Evolutionary conservation across 1,140 invertebrate genomes (phyloP), one percentile per base, ranked within the genome.

Genomic region (Bombus haemorrhoidalis): DNA sequence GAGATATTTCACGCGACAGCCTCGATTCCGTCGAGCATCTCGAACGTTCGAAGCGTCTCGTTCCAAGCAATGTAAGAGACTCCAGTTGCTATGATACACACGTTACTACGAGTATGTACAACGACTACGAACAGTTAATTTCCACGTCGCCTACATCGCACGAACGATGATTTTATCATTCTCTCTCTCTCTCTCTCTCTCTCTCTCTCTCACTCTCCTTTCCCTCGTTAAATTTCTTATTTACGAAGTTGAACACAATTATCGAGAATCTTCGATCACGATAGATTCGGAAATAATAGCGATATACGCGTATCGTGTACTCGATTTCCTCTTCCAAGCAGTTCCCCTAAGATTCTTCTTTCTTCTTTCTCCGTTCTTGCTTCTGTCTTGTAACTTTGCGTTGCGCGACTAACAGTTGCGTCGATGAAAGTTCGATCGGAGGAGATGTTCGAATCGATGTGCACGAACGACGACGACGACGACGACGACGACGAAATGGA

Each of bases 221-320:
- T 68, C 13, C 32, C 73, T 88, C 34, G 68, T 79, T 83, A 83
- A 91, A 78, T 80, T 89, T 88, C 86, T 89, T 91, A 92, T 77
- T 86, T 86, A 92, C 57, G 75, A 64, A 41, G 86, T 92, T 94
- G 93, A 94, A 94, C 93, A 94, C 94, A 93, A 92, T 94, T 88
- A 92, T 92, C 89, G 80, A 92, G 91, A 87, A 76, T 86, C 53
- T 91, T 92, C 86, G 85, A 93, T 94, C 90, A 93, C 91, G 90
- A 93, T 91, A 91, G 81, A 91, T 78, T 41, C 87, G 81, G 86
- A 79, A 89, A 90, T 86, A 89, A 72, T 87, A 86, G 88, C 88
- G 81, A 76, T 66, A 34, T 81, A 68, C 39, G 79, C 76, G 80
- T 57, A 64, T 47, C 77, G 75, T 57, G 83, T 59, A 75, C 83